Base-by-base conservation (phyloP, 2,797 vertebrate species). In the Chelidonichthys spinosus region DNA sequence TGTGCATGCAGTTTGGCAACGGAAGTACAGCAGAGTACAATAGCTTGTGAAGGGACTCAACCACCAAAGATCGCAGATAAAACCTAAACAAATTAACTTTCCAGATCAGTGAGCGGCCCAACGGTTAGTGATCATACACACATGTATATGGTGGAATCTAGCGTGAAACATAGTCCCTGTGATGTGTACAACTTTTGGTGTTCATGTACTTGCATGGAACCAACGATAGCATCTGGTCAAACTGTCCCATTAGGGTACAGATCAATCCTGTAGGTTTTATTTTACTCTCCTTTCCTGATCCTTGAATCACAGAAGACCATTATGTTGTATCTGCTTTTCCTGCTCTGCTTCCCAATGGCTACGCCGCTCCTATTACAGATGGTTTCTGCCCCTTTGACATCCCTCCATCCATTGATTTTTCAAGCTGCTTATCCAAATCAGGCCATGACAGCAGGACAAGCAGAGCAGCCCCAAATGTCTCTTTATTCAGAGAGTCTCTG, bases 361-460 rank as follows among this genome's bases (percentile, higher is more conserved):
- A 64, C 61, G 15, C 61, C 65, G 15, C 67, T 85, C 25, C 36
- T 63, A 32, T 79, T 82, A 72, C n/a, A 71, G 32, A 78, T 54
- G 25, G 11, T 50, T 82, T 76, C 55, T 7, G 56, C 66, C 32
- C 76, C 69, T 66, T 68, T 54, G 46, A 65, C 74, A 86, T 74
- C 44, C 18, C 43, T 66, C 42, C 61, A 69, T 43, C 49, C 42
- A 63, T 78, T 54, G 52, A 71, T 77, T 80, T 25, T 78, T 79
- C 80, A 89, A 82, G 76, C 83, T 63, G 71, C 81, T 88, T 84
- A 86, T 81, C 67, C 64, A 78, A 81, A 79, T 83, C 74, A 81
- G 63, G 50, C 55, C 76, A 69, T 67, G 65, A 35, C 56, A 81
- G 81, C 74, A 66, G 85, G 71, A 80, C 85, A 74, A 79, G 82